Evolutionary conservation across 2,797 vertebrate genomes (phyloP).

Genomic region (Otolemur crassicaudatus): DNA sequence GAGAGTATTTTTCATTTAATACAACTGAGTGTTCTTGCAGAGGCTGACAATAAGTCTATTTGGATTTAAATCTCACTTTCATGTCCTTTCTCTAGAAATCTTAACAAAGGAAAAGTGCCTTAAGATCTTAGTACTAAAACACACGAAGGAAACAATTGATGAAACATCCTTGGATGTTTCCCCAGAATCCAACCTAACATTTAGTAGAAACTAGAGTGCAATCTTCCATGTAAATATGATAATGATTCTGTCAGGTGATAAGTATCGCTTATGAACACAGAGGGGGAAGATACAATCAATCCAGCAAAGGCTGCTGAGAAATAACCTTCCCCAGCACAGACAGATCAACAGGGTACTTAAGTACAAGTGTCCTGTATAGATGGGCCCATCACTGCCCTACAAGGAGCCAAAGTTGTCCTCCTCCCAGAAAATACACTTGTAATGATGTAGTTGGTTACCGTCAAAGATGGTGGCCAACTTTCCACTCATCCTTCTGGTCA

Average conservation of each 20-base stretch:
- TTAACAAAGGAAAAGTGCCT: neutral
- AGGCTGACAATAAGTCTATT: neutral
- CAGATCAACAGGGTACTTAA: neutral
- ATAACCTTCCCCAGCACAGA: neutral
- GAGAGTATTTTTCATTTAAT: conserved; percentile 16
- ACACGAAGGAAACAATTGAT: neutral
- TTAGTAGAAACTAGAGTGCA: neutral
- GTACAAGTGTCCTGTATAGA: neutral
- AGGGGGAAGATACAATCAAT: conserved; percentile 6
- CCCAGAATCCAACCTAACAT: neutral
- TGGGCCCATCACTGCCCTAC: neutral
- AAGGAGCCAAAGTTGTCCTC: neutral
- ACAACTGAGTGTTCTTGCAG: neutral
- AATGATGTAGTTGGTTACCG: neutral
- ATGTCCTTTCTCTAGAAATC: conserved; percentile 11
- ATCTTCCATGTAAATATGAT: neutral
- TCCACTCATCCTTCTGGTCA: neutral
- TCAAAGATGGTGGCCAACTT: neutral
- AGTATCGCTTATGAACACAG: neutral
- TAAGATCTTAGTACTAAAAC: neutral
- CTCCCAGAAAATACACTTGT: neutral
- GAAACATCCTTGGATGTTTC: neutral
- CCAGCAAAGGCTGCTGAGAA: neutral
- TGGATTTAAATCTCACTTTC: conserved; percentile 49
- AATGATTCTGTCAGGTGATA: neutral